Evolutionary conservation across 2,888 invertebrate species (phyloP).

Genomic region (Rhamnusium bicolor): DNA sequence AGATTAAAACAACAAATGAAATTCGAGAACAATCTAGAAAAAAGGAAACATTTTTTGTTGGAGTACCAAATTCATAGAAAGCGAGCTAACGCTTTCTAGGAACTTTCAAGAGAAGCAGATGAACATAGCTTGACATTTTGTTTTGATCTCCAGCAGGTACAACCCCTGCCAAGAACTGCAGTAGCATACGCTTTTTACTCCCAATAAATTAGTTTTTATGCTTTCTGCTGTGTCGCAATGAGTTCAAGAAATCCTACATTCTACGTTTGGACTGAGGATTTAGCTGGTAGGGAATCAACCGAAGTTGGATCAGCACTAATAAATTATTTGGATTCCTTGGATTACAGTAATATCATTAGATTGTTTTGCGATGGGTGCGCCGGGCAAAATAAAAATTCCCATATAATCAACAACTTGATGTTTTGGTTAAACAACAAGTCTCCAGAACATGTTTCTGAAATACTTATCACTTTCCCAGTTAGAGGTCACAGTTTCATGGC

Average conservation of each 20-base stretch:
- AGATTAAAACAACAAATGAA: too few species aligned
- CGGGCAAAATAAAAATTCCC: background rate
- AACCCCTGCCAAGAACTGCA: constrained; percentile 40
- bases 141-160: constrained; percentile 39
- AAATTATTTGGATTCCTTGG: too few species aligned
- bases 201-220: constrained; percentile 41
- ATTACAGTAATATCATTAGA: too few species aligned
- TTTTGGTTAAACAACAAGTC: background rate
- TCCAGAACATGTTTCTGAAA: too few species aligned
- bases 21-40: too few species aligned
- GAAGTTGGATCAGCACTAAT: constrained; percentile 33
- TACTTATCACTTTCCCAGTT: too few species aligned
- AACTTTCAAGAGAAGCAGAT: too few species aligned
- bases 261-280: constrained; percentile 38
- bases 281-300: constrained; percentile 29
- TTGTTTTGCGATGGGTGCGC: too few species aligned
- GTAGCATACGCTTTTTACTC: constrained; percentile 45
- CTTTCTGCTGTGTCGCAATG: constrained; percentile 38
- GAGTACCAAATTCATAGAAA: background rate
- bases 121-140: background rate
- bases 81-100: background rate
- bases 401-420: background rate
- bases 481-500: too few species aligned
- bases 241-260: constrained; percentile 31
- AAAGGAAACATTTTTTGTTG: too few species aligned